These are phyloP conservation scores for Plectus sambesii DNA, from an alignment of 1,140 invertebrate species.

Conservation along the genomic window DNA sequence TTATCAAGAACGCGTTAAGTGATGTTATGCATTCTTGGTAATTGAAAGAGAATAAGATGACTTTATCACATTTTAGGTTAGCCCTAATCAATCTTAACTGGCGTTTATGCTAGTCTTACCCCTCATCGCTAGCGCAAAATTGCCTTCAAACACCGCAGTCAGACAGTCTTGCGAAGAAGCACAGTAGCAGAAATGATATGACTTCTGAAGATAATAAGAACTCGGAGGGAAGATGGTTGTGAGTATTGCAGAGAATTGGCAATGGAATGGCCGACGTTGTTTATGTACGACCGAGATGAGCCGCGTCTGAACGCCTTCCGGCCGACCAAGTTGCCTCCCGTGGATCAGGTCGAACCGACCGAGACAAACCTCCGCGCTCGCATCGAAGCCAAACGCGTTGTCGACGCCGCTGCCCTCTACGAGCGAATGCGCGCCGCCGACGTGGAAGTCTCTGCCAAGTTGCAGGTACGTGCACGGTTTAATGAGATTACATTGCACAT, in stretches of 20 bases:
- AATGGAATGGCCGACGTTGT: conserved; percentile 44
- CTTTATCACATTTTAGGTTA: too few relatives aligned
- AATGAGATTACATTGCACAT: too few relatives aligned
- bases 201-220: conserved; percentile 16
- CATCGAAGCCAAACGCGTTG: conserved; percentile 19
- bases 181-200: too few relatives aligned
- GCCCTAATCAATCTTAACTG: too few relatives aligned
- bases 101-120: too few relatives aligned
- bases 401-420: conserved; percentile 23
- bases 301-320: conserved; percentile 34
- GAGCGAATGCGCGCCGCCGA: conserved; percentile 18
- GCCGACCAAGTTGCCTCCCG: conserved; percentile 26
- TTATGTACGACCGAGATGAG: conserved; percentile 40
- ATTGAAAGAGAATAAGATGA: too few relatives aligned
- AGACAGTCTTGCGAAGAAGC: too few relatives aligned
- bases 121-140: too few relatives aligned
- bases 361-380: conserved; percentile 21
- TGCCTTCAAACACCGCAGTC: too few relatives aligned
- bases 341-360: conserved; percentile 12
- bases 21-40: too few relatives aligned
- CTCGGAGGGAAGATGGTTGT: conserved; percentile 29
- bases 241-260: conserved; percentile 20
- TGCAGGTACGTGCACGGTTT: too few relatives aligned
- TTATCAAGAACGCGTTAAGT: too few relatives aligned
- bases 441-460: conserved; percentile 13